Base-by-base conservation (phyloP, 2,797 vertebrate species). In the Chiloscyllium punctatum region DNA sequence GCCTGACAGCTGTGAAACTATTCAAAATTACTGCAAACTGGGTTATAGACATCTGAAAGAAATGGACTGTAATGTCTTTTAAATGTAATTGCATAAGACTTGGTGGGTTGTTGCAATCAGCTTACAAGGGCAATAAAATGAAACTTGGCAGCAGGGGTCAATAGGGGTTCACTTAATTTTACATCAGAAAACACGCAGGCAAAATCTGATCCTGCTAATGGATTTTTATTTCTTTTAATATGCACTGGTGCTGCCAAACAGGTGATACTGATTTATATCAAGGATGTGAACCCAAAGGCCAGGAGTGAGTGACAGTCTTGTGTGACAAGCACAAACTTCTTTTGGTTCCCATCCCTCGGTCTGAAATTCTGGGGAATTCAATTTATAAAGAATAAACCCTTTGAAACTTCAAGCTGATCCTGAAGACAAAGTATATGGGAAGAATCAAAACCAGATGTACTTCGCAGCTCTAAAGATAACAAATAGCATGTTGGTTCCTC, bases 391-490 rank as follows among this genome's bases (percentile, higher is more conserved):
- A 97, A 96, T 96, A 96, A 96, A 97, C 97, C 97, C 97, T 97
- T 98, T 97, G 97, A 97, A 97, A 98, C 97, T 98, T 95, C 71
- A 95, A 95, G 94, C 94, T 77, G 94, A 77, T 95, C 98, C 97
- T 96, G 98, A 98, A 94, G 98, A 98, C 98, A 97, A 98, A 98
- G 98, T 98, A 94, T 97, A 98, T 98, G 97, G 98, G 98, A 98
- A 98, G 98, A 99, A 99, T 98, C 98, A 98, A 98, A 99, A 99
- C 98, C 99, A 99, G 99, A 99, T 99, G 99, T 98, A 97, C 98
- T 98, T 98, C 98, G 98, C 98, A 97, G 98, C 97, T 97, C 98
- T 98, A 98, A 99, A 98, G 98, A 99, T 98, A 99, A 99, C 98
- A 99, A 98, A 99, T 98, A 98, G 98, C 96, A 96, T 97, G 98